Percentiles rank a stretch among this genome's conserved stretches.
phyloP scores from a whole-genome alignment of 35 echinoderm and acorn worm genomes.

The Stichopus chloronotus region DNA sequence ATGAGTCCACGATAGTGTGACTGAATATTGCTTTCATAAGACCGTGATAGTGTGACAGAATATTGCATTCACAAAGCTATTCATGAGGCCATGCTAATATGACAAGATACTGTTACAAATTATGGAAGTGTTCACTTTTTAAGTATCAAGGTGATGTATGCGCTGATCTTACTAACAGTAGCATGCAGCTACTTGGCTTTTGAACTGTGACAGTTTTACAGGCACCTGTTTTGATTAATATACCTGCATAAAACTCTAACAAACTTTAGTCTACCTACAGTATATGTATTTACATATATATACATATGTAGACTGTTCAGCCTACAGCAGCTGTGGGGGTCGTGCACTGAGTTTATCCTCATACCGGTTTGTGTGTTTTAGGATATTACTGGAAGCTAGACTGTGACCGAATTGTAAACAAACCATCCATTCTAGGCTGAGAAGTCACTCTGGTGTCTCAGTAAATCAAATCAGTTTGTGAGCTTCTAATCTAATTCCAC shows the following conservation, averaged over 20 bases:
- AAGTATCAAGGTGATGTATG: background rate
- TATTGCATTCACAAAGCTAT: too few species aligned
- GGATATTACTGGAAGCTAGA: constrained; percentile 45
- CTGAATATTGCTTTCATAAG: too few species aligned
- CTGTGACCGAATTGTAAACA: constrained; percentile 48
- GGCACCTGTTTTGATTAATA: background rate
- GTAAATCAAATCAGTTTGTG: constrained; percentile 32
- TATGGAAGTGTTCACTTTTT: too few species aligned
- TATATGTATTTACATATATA: too few species aligned
- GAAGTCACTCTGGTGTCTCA: background rate
- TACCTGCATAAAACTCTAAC: background rate
- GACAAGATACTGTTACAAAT: too few species aligned
- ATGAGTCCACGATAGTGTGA: too few species aligned
- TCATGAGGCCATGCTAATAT: too few species aligned
- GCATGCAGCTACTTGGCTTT: background rate
- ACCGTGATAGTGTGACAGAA: too few species aligned
- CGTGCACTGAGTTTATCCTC: background rate
- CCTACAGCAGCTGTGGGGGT: background rate
- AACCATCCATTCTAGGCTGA: constrained; percentile 6
- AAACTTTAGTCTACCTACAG: too few species aligned
- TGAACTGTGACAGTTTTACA: background rate
- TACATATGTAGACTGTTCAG: background rate
- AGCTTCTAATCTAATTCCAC: constrained; percentile 24
- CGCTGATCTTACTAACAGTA: background rate
- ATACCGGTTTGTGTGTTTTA: constrained; percentile 21